These are phyloP conservation scores for Ectobius pallidus DNA, from an alignment of 2,888 invertebrate genomes.

Conservation along the genomic window DNA sequence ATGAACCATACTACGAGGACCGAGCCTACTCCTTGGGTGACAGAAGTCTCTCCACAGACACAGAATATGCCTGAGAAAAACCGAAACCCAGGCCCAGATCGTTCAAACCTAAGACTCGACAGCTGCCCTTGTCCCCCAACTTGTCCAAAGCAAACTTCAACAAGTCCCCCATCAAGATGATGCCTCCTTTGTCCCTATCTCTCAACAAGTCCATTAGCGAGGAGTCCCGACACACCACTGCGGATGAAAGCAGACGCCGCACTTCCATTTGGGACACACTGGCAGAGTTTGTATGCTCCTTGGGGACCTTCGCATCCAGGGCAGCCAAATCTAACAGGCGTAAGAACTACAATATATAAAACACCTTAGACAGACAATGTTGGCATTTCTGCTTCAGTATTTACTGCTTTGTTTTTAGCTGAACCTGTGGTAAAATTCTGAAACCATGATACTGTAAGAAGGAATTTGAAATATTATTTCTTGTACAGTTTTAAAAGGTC, in stretches of 20 bases:
- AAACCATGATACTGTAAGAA: too few relatives aligned
- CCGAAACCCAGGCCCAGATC: conserved; percentile 34
- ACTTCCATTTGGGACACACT: conserved; percentile 55
- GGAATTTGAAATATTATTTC: too few relatives aligned
- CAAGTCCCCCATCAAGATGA: conserved; percentile 33
- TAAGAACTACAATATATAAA: conserved; percentile 24
- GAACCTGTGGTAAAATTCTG: too few relatives aligned
- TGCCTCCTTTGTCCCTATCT: conserved; percentile 25
- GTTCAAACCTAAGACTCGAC: conserved; percentile 30
- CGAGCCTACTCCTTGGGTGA: conserved; percentile 59
- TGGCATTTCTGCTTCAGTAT: too few relatives aligned
- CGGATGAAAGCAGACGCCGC: background rate
- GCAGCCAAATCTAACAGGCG: conserved; percentile 45
- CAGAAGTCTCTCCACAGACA: conserved; percentile 69
- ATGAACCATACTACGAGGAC: conserved; percentile 48
- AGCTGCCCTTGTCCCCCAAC: conserved; percentile 27
- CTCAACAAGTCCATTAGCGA: background rate
- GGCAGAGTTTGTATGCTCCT: conserved; percentile 56
- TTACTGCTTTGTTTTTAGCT: too few relatives aligned
- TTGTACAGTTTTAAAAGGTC: too few relatives aligned
- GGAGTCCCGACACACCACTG: background rate
- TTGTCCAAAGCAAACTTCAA: conserved; percentile 31
- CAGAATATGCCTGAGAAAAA: conserved; percentile 70
- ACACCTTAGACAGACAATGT: background rate
- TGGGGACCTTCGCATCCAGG: conserved; percentile 55